A percentile compares a stretch with the other conserved stretches of the same genome.
Conservation (phyloP, 2,797 vertebrate species). For the Neolamprologus multifasciatus region DNA sequence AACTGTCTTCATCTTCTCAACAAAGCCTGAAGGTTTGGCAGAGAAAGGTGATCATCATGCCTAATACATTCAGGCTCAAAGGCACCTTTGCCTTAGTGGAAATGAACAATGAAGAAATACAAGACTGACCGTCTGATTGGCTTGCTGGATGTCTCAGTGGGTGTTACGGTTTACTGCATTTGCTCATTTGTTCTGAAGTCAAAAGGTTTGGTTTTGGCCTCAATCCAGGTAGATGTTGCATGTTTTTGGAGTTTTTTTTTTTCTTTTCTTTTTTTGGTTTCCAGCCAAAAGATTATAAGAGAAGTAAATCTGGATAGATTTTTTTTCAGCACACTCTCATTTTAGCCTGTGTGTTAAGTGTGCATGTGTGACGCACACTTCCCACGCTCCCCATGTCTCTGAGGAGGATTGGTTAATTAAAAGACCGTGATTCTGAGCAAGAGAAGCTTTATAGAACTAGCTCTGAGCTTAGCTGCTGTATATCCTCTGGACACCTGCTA, state of each 20-base stretch:
- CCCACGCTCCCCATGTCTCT: slow-evolving; percentile 37
- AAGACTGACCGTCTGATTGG: not conserved
- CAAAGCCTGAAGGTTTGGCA: slow-evolving; percentile 33
- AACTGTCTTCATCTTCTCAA: slow-evolving; percentile 18
- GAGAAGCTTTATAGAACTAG: slow-evolving; percentile 27
- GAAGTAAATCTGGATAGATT: not conserved
- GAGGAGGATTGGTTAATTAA: slow-evolving; percentile 53
- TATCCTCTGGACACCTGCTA: slow-evolving; percentile 27
- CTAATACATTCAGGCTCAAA: slow-evolving; percentile 37
- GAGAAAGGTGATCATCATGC: slow-evolving; percentile 15
- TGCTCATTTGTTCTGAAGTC: slow-evolving; percentile 2
- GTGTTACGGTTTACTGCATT: not conserved
- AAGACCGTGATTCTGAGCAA: slow-evolving; percentile 39
- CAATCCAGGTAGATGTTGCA: not conserved
- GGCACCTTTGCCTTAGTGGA: slow-evolving; percentile 38
- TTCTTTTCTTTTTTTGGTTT: not conserved
- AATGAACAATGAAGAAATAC: slow-evolving; percentile 7
- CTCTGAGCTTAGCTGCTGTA: slow-evolving; percentile 22
- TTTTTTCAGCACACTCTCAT: not conserved
- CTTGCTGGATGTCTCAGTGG: not conserved
- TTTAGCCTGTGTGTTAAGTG: not conserved
- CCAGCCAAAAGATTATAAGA: not conserved
- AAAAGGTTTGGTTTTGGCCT: not conserved
- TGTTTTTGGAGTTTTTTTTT: not conserved
- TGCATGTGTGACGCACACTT: slow-evolving; percentile 30